Conservation (phyloP, 2,888 invertebrate genomes). For the Pegoplata infirma region DNA sequence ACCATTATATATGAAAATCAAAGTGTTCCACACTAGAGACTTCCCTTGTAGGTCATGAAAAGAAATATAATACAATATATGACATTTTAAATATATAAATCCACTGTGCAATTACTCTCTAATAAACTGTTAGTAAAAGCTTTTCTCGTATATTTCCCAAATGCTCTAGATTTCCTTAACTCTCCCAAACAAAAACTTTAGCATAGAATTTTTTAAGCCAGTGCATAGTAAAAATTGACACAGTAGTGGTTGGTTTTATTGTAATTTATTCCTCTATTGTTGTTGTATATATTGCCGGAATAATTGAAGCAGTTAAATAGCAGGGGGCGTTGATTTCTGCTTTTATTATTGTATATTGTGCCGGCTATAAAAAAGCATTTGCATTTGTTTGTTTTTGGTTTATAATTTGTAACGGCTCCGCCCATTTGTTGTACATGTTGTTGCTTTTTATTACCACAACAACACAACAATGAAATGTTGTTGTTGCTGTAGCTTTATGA, state of each 20-base stretch:
- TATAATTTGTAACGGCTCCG: slow-evolving; percentile 73
- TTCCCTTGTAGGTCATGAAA: no score
- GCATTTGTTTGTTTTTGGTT: slow-evolving; percentile 31
- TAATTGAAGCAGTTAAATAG: slow-evolving; percentile 54
- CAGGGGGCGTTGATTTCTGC: slow-evolving; percentile 72
- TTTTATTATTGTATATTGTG: no score
- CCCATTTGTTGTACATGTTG: slow-evolving; percentile 72
- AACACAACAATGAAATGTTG: slow-evolving; percentile 22
- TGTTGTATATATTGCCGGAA: slow-evolving; percentile 52
- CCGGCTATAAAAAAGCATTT: slow-evolving; percentile 62
- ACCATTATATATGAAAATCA: no score
- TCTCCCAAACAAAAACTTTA: background rate
- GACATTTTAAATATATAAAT: background rate
- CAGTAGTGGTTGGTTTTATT: slow-evolving; percentile 57
- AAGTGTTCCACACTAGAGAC: no score
- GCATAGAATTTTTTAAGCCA: background rate
- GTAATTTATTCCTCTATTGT: background rate
- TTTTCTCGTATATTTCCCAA: background rate
- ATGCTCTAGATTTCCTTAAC: background rate
- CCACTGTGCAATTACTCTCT: background rate
- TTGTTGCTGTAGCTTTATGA: no score
- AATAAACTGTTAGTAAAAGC: background rate
- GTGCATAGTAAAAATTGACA: background rate
- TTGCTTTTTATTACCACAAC: slow-evolving; percentile 38
- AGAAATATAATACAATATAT: no score